Conservation (phyloP, 2,888 invertebrate genomes). For the Biston stratarius region DNA sequence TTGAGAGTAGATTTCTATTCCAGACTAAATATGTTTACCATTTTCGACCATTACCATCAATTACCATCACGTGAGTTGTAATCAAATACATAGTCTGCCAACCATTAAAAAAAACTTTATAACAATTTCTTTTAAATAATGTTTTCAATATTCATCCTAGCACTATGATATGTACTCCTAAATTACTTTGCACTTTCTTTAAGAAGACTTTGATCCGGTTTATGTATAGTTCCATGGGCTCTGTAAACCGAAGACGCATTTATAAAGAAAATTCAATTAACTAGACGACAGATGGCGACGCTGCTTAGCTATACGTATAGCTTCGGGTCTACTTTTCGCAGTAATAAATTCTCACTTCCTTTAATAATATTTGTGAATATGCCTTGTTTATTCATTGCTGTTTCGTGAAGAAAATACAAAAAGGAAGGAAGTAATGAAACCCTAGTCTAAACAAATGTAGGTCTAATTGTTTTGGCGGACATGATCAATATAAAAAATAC, state of each 20-base stretch:
- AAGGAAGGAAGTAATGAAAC: slow-evolving; percentile 17
- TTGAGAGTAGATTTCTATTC: too few relatives aligned
- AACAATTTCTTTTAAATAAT: too few relatives aligned
- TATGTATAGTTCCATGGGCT: too few relatives aligned
- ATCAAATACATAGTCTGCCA: too few relatives aligned
- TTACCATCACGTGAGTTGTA: too few relatives aligned
- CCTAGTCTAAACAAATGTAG: background rate
- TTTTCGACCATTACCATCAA: too few relatives aligned
- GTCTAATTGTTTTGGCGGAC: background rate
- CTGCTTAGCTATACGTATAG: background rate
- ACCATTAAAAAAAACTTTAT: too few relatives aligned
- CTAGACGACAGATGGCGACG: slow-evolving; percentile 32
- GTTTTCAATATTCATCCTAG: too few relatives aligned
- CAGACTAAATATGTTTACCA: too few relatives aligned
- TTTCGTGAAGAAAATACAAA: slow-evolving; percentile 14
- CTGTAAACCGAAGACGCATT: slow-evolving; percentile 41
- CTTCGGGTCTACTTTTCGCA: background rate
- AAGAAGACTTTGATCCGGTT: too few relatives aligned
- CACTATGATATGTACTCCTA: too few relatives aligned
- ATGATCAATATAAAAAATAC: background rate
- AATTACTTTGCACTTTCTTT: too few relatives aligned
- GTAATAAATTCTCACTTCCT: slow-evolving; percentile 24
- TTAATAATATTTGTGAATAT: slow-evolving; percentile 22
- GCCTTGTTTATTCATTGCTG: slow-evolving; percentile 15
- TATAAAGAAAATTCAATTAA: slow-evolving; percentile 64